Percentiles rank a stretch among this genome's conserved stretches.
Conservation (phyloP, 2,888 invertebrate genomes). For the Thera obeliscata region DNA sequence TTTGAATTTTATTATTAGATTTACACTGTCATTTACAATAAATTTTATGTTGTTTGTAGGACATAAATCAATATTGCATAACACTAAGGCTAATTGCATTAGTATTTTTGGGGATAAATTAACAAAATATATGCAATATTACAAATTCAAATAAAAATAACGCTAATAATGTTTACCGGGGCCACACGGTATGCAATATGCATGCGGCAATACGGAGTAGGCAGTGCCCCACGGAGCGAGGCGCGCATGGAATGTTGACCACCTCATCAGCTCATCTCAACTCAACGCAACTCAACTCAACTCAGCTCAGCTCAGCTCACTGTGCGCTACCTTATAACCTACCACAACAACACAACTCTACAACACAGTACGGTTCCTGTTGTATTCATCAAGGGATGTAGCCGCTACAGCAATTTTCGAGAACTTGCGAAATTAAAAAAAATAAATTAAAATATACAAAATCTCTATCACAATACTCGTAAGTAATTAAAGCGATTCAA, state of each 20-base stretch:
- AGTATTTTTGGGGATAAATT: constrained; percentile 83
- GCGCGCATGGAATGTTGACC: constrained; percentile 41
- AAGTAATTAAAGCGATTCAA: constrained; percentile 85
- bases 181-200: constrained; percentile 39
- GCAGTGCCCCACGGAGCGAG: constrained; percentile 4
- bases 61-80: constrained; percentile 85
- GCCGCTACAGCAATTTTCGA: constrained; percentile 76
- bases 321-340: constrained; percentile 75
- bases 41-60: constrained; percentile 84
- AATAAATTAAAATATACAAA: constrained; percentile 85
- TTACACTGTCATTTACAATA: constrained; percentile 85
- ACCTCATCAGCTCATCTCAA: constrained; percentile 35
- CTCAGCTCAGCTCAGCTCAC: constrained; percentile 35
- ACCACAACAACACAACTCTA: constrained; percentile 75
- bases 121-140: constrained; percentile 84
- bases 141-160: constrained; percentile 82
- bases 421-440: constrained; percentile 82
- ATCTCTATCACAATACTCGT: constrained; percentile 85
- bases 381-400: constrained; percentile 69
- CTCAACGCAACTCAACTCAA: constrained; percentile 35
- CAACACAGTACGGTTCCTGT: constrained; percentile 61
- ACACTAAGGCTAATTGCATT: constrained; percentile 84
- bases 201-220: constrained; percentile 2
- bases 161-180: constrained; percentile 82
- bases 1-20: constrained; percentile 85